Percentiles rank a stretch among this genome's conserved stretches.
Conservation (phyloP, 2,797 vertebrate species). For the Falco cherrug region DNA sequence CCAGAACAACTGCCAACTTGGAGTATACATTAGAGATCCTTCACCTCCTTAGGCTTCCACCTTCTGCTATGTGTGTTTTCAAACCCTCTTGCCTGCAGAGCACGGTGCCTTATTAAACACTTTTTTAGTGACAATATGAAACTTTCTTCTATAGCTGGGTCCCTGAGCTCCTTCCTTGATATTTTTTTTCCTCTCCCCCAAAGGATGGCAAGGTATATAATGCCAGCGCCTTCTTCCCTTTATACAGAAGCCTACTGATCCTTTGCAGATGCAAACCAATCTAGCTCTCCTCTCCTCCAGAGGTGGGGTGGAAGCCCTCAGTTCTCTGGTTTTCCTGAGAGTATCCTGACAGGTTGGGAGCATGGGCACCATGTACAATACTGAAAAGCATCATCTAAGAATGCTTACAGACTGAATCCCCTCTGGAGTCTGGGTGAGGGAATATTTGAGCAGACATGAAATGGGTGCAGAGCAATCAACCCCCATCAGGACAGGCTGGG, state of each 20-base stretch:
- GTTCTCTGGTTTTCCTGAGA: not conserved
- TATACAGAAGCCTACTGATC: not conserved
- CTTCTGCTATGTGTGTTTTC: not conserved
- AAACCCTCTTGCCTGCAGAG: not conserved
- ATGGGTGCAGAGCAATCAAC: not conserved
- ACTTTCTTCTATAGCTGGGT: not conserved
- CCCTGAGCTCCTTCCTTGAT: not conserved
- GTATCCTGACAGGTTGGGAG: not conserved
- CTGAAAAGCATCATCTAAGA: not conserved
- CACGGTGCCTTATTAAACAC: rapidly evolving
- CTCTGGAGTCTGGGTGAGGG: not conserved
- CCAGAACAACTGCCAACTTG: not conserved
- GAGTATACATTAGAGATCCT: not conserved
- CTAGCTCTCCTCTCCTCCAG: not conserved
- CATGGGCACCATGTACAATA: not conserved
- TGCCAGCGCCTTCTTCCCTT: not conserved
- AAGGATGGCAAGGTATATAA: not conserved
- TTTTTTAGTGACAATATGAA: not conserved
- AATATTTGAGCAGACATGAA: not conserved
- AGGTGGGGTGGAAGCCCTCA: not conserved
- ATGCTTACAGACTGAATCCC: not conserved
- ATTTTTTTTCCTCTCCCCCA: not conserved
- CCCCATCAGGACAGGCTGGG: not conserved
- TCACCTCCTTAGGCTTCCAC: not conserved
- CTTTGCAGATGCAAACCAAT: not conserved